Evolutionary conservation across 2,797 vertebrate species (phyloP), one percentile per base, ranked within the genome.

Genomic region (Sternarchorhynchus goeldii): DNA sequence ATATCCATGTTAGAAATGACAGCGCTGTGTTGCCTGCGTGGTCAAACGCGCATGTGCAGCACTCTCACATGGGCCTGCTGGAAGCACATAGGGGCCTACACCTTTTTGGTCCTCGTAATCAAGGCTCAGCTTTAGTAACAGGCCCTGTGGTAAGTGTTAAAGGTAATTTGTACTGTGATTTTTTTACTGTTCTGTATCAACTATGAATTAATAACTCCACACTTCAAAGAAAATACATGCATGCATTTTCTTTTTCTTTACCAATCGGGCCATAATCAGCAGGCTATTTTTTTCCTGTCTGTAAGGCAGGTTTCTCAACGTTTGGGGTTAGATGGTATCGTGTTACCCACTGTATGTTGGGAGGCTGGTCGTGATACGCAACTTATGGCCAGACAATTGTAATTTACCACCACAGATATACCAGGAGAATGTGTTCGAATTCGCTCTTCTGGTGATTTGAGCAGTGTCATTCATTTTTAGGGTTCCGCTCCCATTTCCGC

Each of bases 81-180:
- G 69, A 63, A 69, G 29, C 75, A 57, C 68, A 58, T 53, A 20
- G 73, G 73, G 79, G 74, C 84, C 82, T 83, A 75, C 70, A 75
- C 76, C 60, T 81, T 70, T 56, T 82, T 57, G 63, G 63, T 75
- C 72, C 71, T 76, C 73, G 18, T 56, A 73, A 73, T 81, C 63
- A 59, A 45, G 66, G 67, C 56, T 72, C 81, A 59, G 32, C 78
- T 56, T 64, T 78, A 25, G 57, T 56, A 53, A 25, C 21, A 59
- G 57, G 50, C 36, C 59, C 71, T 29, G 45, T 72, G 84, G 84
- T 85, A 83, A 85, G 84, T 81, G 74, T 67, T 62, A 17, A 78
- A 34, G 21, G 73, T 76, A 31, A 68, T 80, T 76, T 31, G 5
- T 45, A n/a, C 18, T 34, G n/a, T 4, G 1, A 29, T 50, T 6